A percentile compares a stretch with the other conserved stretches of the same genome.
Evolutionary conservation across 2,888 invertebrate genomes (phyloP).

Genomic region (Tanypteryx hageni): DNA sequence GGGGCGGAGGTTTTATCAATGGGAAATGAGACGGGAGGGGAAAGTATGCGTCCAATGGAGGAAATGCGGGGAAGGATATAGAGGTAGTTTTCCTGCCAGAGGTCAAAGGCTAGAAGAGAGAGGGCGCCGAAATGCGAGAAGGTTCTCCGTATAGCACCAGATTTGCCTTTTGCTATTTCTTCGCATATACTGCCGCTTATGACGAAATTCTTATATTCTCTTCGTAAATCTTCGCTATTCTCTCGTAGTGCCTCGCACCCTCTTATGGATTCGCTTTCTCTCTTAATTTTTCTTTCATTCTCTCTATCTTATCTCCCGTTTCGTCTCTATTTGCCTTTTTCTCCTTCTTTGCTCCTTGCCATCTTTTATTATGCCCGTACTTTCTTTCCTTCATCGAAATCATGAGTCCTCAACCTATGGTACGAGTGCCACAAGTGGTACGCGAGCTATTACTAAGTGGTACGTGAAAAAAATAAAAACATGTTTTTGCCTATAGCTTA

Average conservation of each 20-base stretch:
- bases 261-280: too few relatives aligned
- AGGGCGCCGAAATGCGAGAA: not conserved
- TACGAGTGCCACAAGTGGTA: too few relatives aligned
- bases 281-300: not conserved
- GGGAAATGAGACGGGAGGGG: not conserved
- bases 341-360: not conserved
- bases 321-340: not conserved
- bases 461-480: too few relatives aligned
- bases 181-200: not conserved
- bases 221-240: too few relatives aligned
- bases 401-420: too few relatives aligned
- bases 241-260: too few relatives aligned
- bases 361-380: not conserved
- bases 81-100: not conserved
- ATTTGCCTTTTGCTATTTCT: not conserved
- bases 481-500: too few relatives aligned
- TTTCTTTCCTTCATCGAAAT: not conserved
- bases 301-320: not conserved
- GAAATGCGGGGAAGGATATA: not conserved
- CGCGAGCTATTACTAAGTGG: too few relatives aligned
- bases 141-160: not conserved
- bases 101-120: not conserved
- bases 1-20: not conserved
- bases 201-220: not conserved
- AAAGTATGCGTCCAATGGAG: not conserved